Evolutionary conservation across 2,797 vertebrate genomes (phyloP).

Genomic region (Helostoma temminkii): DNA sequence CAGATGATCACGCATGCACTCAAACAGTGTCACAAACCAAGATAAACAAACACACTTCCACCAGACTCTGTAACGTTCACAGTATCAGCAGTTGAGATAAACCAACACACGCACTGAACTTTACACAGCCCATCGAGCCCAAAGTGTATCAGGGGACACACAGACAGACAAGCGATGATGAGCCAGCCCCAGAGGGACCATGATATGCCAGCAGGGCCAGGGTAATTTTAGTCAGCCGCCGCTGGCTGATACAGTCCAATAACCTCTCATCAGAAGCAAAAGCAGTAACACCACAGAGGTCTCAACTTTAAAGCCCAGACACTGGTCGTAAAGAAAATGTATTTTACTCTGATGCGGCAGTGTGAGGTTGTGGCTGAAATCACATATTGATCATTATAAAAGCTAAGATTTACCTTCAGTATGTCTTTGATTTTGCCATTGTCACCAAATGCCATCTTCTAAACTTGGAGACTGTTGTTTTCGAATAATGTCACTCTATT

Average conservation of each 20-base stretch:
- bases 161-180: conserved; percentile 69
- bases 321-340: neutral
- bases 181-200: conserved; percentile 47
- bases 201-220: conserved; percentile 59
- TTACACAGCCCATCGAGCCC: conserved; percentile 59
- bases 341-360: neutral
- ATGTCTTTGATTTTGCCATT: neutral
- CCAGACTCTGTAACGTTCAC: conserved; percentile 33
- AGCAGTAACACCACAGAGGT: conserved; percentile 17
- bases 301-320: conserved; percentile 5
- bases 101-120: conserved; percentile 64
- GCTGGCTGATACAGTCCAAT: conserved; percentile 31
- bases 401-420: neutral
- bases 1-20: conserved; percentile 7
- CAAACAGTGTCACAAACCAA: conserved; percentile 31
- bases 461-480: neutral
- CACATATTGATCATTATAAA: neutral
- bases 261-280: conserved; percentile 27
- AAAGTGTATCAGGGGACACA: conserved; percentile 62
- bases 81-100: conserved; percentile 56
- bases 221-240: conserved; percentile 44
- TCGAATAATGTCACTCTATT: neutral
- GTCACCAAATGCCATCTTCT: neutral
- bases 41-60: conserved; percentile 64
- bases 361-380: neutral